These are phyloP conservation scores for Lasioglossum villosulum DNA, from an alignment of 2,888 invertebrate species.

Conservation along the genomic window DNA sequence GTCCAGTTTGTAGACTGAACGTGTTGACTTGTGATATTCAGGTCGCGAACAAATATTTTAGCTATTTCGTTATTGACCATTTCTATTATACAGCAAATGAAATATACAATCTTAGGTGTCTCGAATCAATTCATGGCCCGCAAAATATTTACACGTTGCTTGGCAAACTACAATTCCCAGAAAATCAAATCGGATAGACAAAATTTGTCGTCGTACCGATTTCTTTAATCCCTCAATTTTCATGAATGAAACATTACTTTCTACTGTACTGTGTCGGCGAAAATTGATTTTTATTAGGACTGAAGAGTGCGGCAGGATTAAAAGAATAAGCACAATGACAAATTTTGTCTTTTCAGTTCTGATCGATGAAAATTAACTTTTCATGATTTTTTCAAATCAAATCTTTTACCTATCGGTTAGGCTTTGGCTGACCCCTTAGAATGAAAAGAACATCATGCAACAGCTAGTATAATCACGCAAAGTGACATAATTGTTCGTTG, in stretches of 20 bases:
- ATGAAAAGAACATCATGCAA: background rate
- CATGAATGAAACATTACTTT: no score
- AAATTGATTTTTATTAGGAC: accelerated
- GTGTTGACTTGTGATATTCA: slow-evolving; percentile 21
- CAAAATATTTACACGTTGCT: background rate
- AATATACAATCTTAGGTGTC: background rate
- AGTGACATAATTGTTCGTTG: background rate
- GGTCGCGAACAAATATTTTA: slow-evolving; percentile 35
- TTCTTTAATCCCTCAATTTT: no score
- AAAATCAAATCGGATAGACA: no score
- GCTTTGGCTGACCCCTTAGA: background rate
- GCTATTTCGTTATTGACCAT: background rate
- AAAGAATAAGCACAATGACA: no score
- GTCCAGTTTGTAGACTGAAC: slow-evolving; percentile 40
- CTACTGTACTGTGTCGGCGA: no score
- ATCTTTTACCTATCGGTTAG: background rate
- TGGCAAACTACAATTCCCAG: background rate
- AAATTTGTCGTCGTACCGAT: no score
- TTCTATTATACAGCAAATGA: background rate
- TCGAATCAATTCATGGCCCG: background rate
- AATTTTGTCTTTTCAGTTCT: no score
- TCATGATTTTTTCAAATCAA: background rate
- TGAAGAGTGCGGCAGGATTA: no score
- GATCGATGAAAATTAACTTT: no score
- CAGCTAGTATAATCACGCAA: background rate